phyloP scores from a whole-genome alignment of 2,797 vertebrate genomes.

The Hemibagrus guttatus region DNA sequence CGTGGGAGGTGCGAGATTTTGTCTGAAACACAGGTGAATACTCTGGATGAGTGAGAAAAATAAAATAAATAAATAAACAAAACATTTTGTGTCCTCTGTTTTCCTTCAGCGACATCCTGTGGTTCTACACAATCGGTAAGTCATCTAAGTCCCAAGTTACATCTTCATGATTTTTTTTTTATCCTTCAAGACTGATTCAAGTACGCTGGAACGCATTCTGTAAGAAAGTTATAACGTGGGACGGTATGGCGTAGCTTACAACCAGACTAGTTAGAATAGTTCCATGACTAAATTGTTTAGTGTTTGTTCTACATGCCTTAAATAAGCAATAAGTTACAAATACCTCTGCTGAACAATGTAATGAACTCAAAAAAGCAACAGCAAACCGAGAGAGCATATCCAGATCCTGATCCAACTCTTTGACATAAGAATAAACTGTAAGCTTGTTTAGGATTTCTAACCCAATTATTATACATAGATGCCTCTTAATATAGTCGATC shows the following conservation, averaged over 20 bases:
- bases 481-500: neutral
- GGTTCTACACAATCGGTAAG: neutral
- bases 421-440: neutral
- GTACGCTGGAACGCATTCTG: conserved; percentile 7
- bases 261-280: conserved; percentile 6
- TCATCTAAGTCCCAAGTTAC: neutral
- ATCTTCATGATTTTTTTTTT: conserved; percentile 10
- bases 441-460: neutral
- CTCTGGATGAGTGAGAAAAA: neutral
- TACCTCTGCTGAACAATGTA: conserved; percentile 33
- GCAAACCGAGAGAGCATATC: neutral
- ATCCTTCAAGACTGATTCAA: conserved; percentile 16
- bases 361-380: conserved; percentile 32
- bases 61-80: neutral
- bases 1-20: conserved; percentile 1
- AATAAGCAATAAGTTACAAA: conserved; percentile 41
- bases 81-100: neutral
- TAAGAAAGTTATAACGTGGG: neutral
- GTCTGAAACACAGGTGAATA: neutral
- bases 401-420: neutral
- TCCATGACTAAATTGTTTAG: conserved; percentile 26
- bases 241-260: neutral
- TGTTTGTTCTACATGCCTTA: conserved; percentile 52
- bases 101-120: conserved; percentile 11
- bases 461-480: conserved; percentile 12